A percentile compares a stretch with the other conserved stretches of the same genome.
These are phyloP conservation scores for Siniperca knerii DNA, from an alignment of 2,113 vertebrate genomes.

Conservation along the genomic window DNA sequence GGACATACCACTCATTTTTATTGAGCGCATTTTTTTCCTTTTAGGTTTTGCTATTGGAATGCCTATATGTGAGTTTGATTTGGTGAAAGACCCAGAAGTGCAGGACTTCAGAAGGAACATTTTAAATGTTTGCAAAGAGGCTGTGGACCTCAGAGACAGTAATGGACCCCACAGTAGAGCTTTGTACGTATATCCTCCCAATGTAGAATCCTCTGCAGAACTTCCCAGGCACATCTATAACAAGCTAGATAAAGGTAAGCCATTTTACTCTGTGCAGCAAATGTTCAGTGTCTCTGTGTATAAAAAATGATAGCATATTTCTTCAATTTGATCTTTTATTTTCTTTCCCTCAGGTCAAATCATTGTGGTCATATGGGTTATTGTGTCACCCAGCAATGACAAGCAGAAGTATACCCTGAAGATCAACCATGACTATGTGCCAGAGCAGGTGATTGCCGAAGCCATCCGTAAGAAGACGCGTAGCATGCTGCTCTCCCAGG, in stretches of 20 bases:
- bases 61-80: conserved; percentile 98
- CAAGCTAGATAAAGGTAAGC: conserved; percentile 97
- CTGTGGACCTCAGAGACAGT: conserved; percentile 94
- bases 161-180: conserved; percentile 94
- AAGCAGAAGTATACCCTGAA: conserved; percentile 99
- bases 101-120: conserved; percentile 99
- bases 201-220: conserved; percentile 95
- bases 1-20: background rate
- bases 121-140: conserved; percentile 98
- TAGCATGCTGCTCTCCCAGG: conserved; percentile 97
- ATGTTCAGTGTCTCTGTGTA: background rate
- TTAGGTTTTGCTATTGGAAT: conserved; percentile 98
- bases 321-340: conserved; percentile 12
- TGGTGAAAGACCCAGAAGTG: conserved; percentile 98
- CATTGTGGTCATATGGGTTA: conserved; percentile 99
- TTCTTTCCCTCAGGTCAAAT: conserved; percentile 91
- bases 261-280: background rate
- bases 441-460: conserved; percentile 98
- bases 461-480: conserved; percentile 98
- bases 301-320: background rate
- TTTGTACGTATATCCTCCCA: conserved; percentile 97
- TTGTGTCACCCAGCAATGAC: conserved; percentile 98
- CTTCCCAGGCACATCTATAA: conserved; percentile 97
- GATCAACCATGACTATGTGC: conserved; percentile 97
- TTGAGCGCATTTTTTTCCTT: conserved; percentile 2